Evolutionary conservation across 2,113 vertebrate genomes (phyloP), one percentile per base, ranked within the genome.

Genomic region (Leucopsar rothschildi): DNA sequence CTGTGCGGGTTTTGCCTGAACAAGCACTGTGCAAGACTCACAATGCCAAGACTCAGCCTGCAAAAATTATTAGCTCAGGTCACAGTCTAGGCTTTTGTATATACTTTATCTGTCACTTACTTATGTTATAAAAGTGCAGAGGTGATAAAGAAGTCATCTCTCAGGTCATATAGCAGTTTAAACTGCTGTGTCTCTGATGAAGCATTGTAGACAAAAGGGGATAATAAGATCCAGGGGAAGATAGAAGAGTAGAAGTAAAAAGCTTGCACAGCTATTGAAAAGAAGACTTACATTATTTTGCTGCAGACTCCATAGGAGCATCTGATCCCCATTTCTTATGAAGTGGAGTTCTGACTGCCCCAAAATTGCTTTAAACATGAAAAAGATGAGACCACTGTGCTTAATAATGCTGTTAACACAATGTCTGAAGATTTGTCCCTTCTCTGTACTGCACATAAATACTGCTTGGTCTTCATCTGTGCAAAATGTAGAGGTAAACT

Each of bases 141-240:
- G 81, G 84, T 93, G 96, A 96, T 97, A 90, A 90, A 93, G 79
- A 83, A 95, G 91, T 91, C 96, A 85, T 83, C 86, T 90, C 77
- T 91, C 69, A 73, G 96, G 86, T 81, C 81, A 95, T 94, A 82
- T 63, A 91, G 61, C 76, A 80, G 60, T 85, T 85, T 82, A 89
- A 92, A 82, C 97, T 82, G 82, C 93, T 97, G 50, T 82, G 76
- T 94, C 64, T 94, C 81, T 86, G 84, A 71, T 88, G 93, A 91
- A 94, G 52, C 72, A 47, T 90, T 35, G 85, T 92, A 97, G 95
- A 97, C 96, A 96, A 97, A 97, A 96, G 90, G 40, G 87, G 95
- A 95, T 96, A 96, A 92, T 96, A 91, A 92, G 85, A 92, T 95
- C 79, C 89, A 97, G 89, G 91, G 79, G 94, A 96, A 97, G 96